phyloP scores from a whole-genome alignment of 2,113 vertebrate genomes.

The Scopus umbretta region DNA sequence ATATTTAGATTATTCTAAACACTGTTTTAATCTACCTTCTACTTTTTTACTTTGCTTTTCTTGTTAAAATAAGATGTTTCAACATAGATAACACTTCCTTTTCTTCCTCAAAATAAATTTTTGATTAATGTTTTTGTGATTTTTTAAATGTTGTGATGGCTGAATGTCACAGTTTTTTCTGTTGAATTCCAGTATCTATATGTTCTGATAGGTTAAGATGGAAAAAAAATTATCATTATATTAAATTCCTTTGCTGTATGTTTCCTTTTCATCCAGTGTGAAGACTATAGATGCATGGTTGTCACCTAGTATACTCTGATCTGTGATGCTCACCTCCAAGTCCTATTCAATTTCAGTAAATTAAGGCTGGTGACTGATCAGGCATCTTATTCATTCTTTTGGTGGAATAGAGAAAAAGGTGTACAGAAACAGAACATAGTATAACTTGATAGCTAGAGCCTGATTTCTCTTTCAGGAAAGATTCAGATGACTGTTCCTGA shows the following conservation, averaged over 20 bases:
- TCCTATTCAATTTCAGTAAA: neutral
- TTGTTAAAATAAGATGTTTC: neutral
- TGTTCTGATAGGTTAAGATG: neutral
- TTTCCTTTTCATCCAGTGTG: neutral
- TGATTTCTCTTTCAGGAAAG: neutral
- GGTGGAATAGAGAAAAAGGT: neutral
- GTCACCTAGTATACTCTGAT: neutral
- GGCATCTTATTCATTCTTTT: neutral
- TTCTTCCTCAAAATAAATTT: neutral
- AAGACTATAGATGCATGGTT: neutral
- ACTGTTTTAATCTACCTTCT: neutral
- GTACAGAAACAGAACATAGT: neutral
- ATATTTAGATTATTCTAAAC: neutral
- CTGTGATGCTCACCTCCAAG: neutral
- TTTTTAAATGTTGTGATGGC: neutral
- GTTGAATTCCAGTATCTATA: neutral
- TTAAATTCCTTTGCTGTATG: neutral
- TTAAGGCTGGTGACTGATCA: neutral
- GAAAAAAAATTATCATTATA: neutral
- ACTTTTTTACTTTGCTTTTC: neutral
- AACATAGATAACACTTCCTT: neutral
- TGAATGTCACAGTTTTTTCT: neutral
- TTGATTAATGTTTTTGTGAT: neutral
- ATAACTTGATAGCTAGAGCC: neutral
- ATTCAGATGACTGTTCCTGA: neutral